Evolutionary conservation across 1,140 invertebrate genomes (phyloP).

Genomic region (Penaeus indicus): DNA sequence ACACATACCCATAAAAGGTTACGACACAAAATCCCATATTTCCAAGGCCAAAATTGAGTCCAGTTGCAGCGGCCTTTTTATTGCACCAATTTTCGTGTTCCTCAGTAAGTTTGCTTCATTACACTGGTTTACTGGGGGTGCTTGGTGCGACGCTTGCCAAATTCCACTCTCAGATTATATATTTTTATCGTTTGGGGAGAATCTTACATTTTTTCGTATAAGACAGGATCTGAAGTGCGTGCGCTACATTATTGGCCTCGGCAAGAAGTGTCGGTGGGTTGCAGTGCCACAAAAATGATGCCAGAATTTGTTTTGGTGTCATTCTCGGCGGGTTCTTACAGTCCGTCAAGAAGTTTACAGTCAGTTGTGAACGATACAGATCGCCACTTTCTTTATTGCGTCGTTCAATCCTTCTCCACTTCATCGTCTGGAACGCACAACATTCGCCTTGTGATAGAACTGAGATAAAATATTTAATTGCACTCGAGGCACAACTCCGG

Average conservation of each 20-base stretch:
- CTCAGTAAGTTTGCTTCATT: conserved; percentile 40
- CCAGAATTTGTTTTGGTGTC: background rate
- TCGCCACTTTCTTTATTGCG: background rate
- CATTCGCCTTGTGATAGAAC: too few species aligned
- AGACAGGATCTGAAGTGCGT: too few species aligned
- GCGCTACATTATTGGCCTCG: background rate
- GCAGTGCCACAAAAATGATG: conserved; percentile 10
- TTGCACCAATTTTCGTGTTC: conserved; percentile 7
- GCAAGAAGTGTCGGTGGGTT: background rate
- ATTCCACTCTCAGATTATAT: too few species aligned
- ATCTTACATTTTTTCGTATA: too few species aligned
- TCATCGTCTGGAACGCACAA: too few species aligned
- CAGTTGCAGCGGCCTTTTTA: conserved; percentile 26
- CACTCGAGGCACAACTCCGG: too few species aligned
- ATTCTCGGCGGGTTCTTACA: conserved; percentile 22
- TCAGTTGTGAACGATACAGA: conserved; percentile 19
- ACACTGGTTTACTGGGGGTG: conserved; percentile 42
- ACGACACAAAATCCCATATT: conserved; percentile 30
- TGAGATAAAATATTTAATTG: too few species aligned
- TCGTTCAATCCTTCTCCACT: background rate
- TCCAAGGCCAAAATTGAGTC: conserved; percentile 28
- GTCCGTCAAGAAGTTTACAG: conserved; percentile 34
- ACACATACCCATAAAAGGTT: conserved; percentile 19
- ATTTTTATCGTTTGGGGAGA: too few species aligned
- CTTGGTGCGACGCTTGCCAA: too few species aligned